Evolutionary conservation across 2,888 invertebrate species (phyloP).

Genomic region (Drosophila mimetica): DNA sequence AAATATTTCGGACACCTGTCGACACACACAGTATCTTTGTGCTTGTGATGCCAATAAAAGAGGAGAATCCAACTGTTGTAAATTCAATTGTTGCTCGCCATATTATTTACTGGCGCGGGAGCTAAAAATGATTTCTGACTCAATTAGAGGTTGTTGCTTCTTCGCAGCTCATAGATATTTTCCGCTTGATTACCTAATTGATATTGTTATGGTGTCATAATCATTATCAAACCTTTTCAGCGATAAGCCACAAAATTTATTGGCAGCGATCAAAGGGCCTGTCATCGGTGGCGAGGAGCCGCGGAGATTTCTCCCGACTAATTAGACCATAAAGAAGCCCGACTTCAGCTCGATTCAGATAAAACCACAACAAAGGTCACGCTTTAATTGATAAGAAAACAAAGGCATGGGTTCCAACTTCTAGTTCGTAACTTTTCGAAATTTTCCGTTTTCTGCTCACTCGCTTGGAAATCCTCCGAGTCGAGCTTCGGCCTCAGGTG

Average conservation of each 20-base stretch:
- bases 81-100: constrained; percentile 22
- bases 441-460: constrained; percentile 35
- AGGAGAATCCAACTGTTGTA: constrained; percentile 22
- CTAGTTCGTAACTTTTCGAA: constrained; percentile 33
- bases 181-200: constrained; percentile 52
- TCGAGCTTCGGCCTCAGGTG: constrained; percentile 47
- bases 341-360: constrained; percentile 44
- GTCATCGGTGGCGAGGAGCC: constrained; percentile 53
- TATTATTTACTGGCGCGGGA: constrained; percentile 22
- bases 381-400: constrained; percentile 75
- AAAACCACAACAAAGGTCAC: constrained; percentile 79
- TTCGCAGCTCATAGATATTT: constrained; percentile 45
- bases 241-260: constrained; percentile 59
- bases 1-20: constrained; percentile 53
- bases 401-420: constrained; percentile 23
- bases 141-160: constrained; percentile 24
- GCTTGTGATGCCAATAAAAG: constrained; percentile 17
- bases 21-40: constrained; percentile 39
- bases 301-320: constrained; percentile 69
- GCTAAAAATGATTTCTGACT: constrained; percentile 31
- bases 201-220: constrained; percentile 52
- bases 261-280: constrained; percentile 36
- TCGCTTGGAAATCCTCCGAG: constrained; percentile 58
- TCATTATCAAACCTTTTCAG: constrained; percentile 40
- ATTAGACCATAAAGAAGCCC: constrained; percentile 75